A percentile compares a stretch with the other conserved stretches of the same genome.
Conservation (phyloP, 2,888 invertebrate genomes). For the Drosophila greeni region DNA sequence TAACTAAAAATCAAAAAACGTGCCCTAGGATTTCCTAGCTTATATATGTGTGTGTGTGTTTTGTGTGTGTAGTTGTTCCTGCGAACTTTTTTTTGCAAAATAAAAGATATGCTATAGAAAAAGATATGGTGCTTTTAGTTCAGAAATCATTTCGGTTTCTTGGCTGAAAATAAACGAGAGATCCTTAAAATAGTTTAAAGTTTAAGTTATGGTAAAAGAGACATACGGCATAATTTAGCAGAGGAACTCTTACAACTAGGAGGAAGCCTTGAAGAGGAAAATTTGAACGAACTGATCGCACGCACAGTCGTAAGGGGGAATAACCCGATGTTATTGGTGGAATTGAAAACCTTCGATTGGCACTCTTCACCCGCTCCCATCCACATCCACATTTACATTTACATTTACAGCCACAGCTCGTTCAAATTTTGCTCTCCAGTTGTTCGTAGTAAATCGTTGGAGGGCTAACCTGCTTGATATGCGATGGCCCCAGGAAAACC, state of each 20-base stretch:
- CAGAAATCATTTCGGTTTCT: constrained; percentile 37
- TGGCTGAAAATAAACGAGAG: constrained; percentile 64
- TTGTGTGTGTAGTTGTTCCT: constrained; percentile 1
- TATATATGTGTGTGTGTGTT: constrained; percentile 36
- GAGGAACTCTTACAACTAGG: constrained; percentile 45
- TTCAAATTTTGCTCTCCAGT: constrained; percentile 60
- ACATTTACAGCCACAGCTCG: constrained; percentile 39
- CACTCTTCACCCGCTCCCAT: constrained; percentile 15
- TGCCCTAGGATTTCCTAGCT: constrained; percentile 57
- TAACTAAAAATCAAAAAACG: constrained; percentile 36
- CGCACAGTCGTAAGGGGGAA: background rate
- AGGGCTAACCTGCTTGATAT: constrained; percentile 76
- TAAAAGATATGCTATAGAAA: constrained; percentile 9
- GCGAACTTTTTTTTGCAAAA: constrained; percentile 10
- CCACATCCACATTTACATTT: constrained; percentile 1
- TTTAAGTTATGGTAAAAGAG: constrained; percentile 46
- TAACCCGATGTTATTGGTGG: constrained; percentile 1
- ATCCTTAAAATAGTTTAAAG: constrained; percentile 59
- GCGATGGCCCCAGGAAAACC: constrained; percentile 77
- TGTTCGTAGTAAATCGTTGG: constrained; percentile 40
- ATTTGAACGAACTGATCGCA: constrained; percentile 62
- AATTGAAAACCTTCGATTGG: background rate
- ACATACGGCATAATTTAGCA: constrained; percentile 44
- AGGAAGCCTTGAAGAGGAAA: constrained; percentile 48
- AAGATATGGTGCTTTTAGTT: constrained; percentile 39